These are phyloP conservation scores for Caenorhabditis sp. DNA, from an alignment of 2,888 invertebrate species.

Conservation along the genomic window DNA sequence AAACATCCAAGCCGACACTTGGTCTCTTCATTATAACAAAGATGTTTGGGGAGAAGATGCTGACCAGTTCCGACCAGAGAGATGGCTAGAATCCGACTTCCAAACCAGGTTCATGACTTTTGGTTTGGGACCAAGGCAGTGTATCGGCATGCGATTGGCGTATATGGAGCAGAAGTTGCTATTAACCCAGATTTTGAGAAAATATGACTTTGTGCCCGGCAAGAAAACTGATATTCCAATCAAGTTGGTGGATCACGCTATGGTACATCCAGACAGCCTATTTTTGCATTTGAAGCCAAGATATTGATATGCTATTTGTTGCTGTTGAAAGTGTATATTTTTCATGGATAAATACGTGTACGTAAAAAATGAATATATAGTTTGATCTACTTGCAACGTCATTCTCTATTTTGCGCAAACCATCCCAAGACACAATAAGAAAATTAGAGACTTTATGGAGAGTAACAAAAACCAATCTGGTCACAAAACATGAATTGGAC, in stretches of 20 bases:
- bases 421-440: too few relatives aligned
- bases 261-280: slow-evolving; percentile 14
- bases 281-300: slow-evolving; percentile 11
- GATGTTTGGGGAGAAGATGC: slow-evolving; percentile 52
- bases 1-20: slow-evolving; percentile 41
- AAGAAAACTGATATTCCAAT: slow-evolving; percentile 36
- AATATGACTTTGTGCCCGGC: slow-evolving; percentile 44
- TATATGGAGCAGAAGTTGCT: slow-evolving; percentile 64
- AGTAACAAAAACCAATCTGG: too few relatives aligned
- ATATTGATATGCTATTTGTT: slow-evolving; percentile 5
- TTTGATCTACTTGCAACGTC: too few relatives aligned
- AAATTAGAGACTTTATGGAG: too few relatives aligned
- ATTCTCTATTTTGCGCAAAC: too few relatives aligned
- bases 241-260: slow-evolving; percentile 23
- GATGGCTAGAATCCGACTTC: slow-evolving; percentile 26
- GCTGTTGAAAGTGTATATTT: too few relatives aligned
- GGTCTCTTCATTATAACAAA: slow-evolving; percentile 17
- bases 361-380: too few relatives aligned
- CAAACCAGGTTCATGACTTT: slow-evolving; percentile 38
- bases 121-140: slow-evolving; percentile 53
- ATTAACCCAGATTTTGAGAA: slow-evolving; percentile 50
- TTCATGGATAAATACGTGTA: too few relatives aligned
- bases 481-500: too few relatives aligned
- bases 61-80: slow-evolving; percentile 31
- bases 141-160: slow-evolving; percentile 64